phyloP scores from a whole-genome alignment of 1,140 invertebrate species.

The Pseudomyrmex gracilis region DNA sequence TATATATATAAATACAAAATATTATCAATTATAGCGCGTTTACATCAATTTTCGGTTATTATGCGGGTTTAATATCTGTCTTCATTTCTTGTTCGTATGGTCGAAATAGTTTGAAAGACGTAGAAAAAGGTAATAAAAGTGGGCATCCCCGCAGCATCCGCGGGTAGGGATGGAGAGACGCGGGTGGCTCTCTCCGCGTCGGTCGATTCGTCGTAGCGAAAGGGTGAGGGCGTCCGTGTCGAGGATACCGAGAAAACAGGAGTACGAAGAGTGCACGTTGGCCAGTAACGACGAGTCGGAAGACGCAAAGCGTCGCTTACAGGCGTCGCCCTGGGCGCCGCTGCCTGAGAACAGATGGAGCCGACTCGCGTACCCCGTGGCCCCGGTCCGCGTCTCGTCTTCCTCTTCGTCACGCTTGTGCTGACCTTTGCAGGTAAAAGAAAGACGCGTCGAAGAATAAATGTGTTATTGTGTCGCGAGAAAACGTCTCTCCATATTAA shows the following conservation, averaged over 20 bases:
- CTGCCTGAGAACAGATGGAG: slow-evolving; percentile 75
- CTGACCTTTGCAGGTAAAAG: slow-evolving; percentile 81
- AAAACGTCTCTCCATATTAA: background rate
- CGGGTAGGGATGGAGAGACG: slow-evolving; percentile 59
- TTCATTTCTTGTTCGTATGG: background rate
- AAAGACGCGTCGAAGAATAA: background rate
- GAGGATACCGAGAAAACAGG: slow-evolving; percentile 52
- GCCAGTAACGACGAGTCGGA: slow-evolving; percentile 59
- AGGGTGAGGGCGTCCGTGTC: slow-evolving; percentile 69
- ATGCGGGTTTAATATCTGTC: too few species aligned
- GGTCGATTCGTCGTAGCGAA: slow-evolving; percentile 68
- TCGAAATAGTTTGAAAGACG: background rate
- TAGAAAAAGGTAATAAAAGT: background rate
- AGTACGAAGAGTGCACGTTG: slow-evolving; percentile 52
- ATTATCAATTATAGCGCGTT: too few species aligned
- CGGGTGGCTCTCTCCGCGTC: slow-evolving; percentile 48
- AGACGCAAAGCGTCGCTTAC: slow-evolving; percentile 62
- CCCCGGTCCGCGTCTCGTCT: slow-evolving; percentile 79
- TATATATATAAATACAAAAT: too few species aligned
- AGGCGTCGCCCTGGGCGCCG: slow-evolving; percentile 76
- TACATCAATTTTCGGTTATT: too few species aligned
- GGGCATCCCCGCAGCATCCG: slow-evolving; percentile 67
- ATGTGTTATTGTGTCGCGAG: background rate
- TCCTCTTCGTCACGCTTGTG: slow-evolving; percentile 78
- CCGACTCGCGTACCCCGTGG: slow-evolving; percentile 79